A percentile compares a stretch with the other conserved stretches of the same genome.
Evolutionary conservation across 2,113 vertebrate species (phyloP).

Genomic region (Dissostichus mawsoni): DNA sequence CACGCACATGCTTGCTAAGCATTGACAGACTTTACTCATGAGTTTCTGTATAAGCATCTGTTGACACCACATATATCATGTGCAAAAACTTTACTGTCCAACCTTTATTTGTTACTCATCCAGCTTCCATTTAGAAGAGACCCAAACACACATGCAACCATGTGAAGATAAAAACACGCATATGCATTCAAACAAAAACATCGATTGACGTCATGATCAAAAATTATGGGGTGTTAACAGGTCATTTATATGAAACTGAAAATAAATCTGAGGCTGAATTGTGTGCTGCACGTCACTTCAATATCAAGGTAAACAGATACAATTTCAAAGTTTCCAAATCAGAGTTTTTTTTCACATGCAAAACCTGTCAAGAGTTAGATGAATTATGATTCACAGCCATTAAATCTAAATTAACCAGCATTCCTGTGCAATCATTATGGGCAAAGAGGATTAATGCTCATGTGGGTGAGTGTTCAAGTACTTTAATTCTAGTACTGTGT

Average conservation of each 20-base stretch:
- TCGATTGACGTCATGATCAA: constrained; percentile 30
- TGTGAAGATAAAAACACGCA: constrained; percentile 1
- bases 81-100: constrained; percentile 35
- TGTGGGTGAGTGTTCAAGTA: constrained; percentile 45
- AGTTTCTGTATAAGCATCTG: constrained; percentile 53
- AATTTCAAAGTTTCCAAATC: constrained; percentile 41
- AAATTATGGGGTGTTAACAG: constrained; percentile 26
- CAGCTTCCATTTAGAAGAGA: constrained; percentile 36
- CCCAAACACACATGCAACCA: background rate
- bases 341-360: constrained; percentile 22
- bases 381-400: constrained; percentile 46
- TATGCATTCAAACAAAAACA: constrained; percentile 22
- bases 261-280: background rate
- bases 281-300: background rate
- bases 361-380: constrained; percentile 21
- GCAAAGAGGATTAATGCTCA: constrained; percentile 28
- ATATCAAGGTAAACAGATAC: constrained; percentile 34
- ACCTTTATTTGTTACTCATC: constrained; percentile 54
- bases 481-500: constrained; percentile 39
- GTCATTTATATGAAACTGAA: constrained; percentile 16
- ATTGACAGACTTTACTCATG: constrained; percentile 36
- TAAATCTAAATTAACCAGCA: constrained; percentile 37
- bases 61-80: constrained; percentile 46
- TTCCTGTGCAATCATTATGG: constrained; percentile 43
- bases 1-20: constrained; percentile 9